Base-by-base conservation (phyloP, 1,140 invertebrate species). In the Lepidostoma basale region DNA sequence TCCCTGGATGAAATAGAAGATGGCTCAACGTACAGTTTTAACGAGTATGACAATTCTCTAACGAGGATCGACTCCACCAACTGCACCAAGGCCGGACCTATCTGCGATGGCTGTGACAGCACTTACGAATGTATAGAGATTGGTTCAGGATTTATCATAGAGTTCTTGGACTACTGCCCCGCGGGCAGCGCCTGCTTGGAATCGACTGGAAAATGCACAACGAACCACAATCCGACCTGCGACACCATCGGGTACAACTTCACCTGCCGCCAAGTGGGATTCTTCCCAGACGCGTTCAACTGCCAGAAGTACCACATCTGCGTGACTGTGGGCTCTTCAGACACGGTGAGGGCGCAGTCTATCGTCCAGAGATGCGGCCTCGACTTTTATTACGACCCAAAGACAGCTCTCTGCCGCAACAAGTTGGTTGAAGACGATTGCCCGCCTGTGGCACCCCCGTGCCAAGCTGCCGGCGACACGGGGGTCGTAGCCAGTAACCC, bases 241-340 rank as follows among this genome's bases (percentile, higher is more conserved):
- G n/a, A 22, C 10, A n/a, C 20, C 6, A 16, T 8, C 5, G 56
- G 40, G 9, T 42, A 64, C 28, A 44, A 42, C 0, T 71, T 71
- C 36, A 26, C 23, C 10, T 71, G 69, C 33, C 39, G 49, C 12
- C 64, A 67, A 22, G 2, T 49, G n/a, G 79, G 79, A 28, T 69
- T 78, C 12, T 79, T 78, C 26, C 79, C 79, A 1, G 77, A 81
- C 74, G 77, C 78, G 3, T 78, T 77, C 12, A 75, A 78, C 33
- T 80, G 79, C 64, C 76, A 79, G 60, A 76, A 76, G 49, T 80
- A 79, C 60, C 77, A 81, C 65, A 76, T 79, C 72, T 81, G 79
- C 62, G 74, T 77, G 18, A 75, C 76, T 56, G 18, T 23, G 33
- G 14, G 16, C 22, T 42, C 49, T 10, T 25, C 6, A 3, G 16